Evolutionary conservation across 2,797 vertebrate genomes (phyloP).

Genomic region (Okamejei kenojei): DNA sequence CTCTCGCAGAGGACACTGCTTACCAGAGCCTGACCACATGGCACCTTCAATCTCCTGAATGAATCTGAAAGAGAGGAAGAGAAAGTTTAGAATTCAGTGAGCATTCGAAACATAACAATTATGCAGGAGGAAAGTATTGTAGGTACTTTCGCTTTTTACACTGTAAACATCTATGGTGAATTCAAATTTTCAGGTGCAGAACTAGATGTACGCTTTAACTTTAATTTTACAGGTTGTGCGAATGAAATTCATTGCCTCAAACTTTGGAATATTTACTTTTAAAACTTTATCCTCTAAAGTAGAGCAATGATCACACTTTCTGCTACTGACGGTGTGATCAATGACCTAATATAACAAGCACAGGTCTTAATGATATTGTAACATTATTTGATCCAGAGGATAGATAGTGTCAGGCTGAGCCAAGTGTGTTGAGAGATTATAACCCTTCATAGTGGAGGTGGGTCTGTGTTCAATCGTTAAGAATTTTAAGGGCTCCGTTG

Average conservation of each 20-base stretch:
- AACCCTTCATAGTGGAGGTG: background rate
- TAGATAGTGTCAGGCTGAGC: background rate
- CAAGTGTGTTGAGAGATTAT: background rate
- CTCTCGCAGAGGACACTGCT: conserved; percentile 85
- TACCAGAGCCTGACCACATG: conserved; percentile 77
- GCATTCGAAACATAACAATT: background rate
- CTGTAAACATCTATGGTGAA: background rate
- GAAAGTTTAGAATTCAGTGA: background rate
- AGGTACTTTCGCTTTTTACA: background rate
- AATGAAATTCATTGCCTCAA: background rate
- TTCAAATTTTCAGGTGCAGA: background rate
- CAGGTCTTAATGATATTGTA: background rate
- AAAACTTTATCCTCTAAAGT: background rate
- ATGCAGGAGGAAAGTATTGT: background rate
- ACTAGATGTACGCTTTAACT: no score
- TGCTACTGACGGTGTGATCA: background rate
- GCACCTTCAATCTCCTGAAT: conserved; percentile 89
- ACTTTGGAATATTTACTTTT: background rate
- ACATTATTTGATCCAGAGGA: background rate
- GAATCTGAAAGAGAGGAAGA: conserved; percentile 64
- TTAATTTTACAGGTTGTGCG: background rate
- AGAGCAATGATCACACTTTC: background rate
- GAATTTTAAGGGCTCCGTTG: background rate
- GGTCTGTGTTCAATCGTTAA: background rate
- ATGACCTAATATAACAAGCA: background rate